Percentiles rank a stretch among this genome's conserved stretches.
These are phyloP conservation scores for Volucella zonaria DNA, from an alignment of 2,888 invertebrate species.

Conservation along the genomic window DNA sequence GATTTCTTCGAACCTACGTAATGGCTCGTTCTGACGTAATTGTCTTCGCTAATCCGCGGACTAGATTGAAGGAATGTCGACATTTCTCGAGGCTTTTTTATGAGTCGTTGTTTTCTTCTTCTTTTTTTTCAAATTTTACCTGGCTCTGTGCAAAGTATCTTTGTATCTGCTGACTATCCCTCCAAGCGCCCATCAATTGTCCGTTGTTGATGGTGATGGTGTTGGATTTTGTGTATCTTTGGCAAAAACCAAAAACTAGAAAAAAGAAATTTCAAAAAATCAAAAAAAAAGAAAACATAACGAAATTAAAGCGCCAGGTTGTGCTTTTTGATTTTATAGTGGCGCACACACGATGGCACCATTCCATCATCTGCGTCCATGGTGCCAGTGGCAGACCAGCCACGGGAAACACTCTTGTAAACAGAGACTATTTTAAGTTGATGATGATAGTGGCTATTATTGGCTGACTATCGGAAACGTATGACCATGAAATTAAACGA, in stretches of 20 bases:
- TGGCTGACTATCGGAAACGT: conserved; percentile 34
- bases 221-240: conserved; percentile 43
- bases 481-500: conserved; percentile 41
- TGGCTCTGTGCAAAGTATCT: conserved; percentile 43
- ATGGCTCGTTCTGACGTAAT: conserved; percentile 67
- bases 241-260: conserved; percentile 10
- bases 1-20: conserved; percentile 44
- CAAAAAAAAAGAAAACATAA: conserved; percentile 19
- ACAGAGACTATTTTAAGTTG: conserved; percentile 67
- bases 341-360: conserved; percentile 67
- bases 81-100: conserved; percentile 40
- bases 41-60: conserved; percentile 37
- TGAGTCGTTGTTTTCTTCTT: conserved; percentile 20
- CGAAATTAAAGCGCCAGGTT: conserved; percentile 63
- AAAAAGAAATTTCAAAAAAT: conserved; percentile 27
- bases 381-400: conserved; percentile 61
- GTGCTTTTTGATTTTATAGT: conserved; percentile 54
- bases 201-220: background rate
- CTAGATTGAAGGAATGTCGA: conserved; percentile 40
- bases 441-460: conserved; percentile 68
- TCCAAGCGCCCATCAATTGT: conserved; percentile 62
- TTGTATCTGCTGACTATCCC: conserved; percentile 48
- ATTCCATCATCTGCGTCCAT: conserved; percentile 67
- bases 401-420: conserved; percentile 68
- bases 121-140: conserved; percentile 36